These are phyloP conservation scores for Ardeotis arabs DNA, from an alignment of 2,113 vertebrate species.

Conservation along the genomic window DNA sequence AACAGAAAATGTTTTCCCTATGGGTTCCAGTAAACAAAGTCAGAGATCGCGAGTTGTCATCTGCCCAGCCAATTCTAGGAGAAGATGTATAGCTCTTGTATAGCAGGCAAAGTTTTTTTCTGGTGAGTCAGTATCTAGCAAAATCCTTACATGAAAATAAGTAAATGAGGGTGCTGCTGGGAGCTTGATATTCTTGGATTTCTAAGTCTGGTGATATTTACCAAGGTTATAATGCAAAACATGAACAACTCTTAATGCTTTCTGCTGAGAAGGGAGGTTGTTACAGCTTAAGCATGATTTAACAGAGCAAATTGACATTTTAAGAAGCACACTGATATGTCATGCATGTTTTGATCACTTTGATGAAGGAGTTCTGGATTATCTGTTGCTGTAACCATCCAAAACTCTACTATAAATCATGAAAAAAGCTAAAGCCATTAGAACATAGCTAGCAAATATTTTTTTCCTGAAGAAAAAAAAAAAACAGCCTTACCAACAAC, in stretches of 20 bases:
- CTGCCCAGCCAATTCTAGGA: background rate
- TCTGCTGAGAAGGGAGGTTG: background rate
- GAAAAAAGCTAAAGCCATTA: background rate
- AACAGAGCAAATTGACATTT: conserved; percentile 12
- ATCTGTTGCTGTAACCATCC: background rate
- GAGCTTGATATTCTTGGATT: background rate
- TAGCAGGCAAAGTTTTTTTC: background rate
- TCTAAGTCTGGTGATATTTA: conserved; percentile 10
- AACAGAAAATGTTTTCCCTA: background rate
- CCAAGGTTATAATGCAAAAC: background rate
- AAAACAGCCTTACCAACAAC: background rate
- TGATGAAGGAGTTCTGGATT: background rate
- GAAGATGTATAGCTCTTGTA: background rate
- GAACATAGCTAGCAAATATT: background rate
- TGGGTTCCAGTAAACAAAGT: background rate
- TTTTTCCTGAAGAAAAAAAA: background rate
- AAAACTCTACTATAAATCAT: background rate
- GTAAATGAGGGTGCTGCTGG: background rate
- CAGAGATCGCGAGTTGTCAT: background rate
- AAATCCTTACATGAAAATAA: background rate
- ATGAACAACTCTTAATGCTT: background rate
- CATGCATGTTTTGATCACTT: background rate
- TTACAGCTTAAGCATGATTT: background rate
- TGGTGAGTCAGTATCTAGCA: background rate
- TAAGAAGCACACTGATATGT: background rate